Base-by-base conservation (phyloP, 2,888 invertebrate species). In the Druceiella hillmani region DNA sequence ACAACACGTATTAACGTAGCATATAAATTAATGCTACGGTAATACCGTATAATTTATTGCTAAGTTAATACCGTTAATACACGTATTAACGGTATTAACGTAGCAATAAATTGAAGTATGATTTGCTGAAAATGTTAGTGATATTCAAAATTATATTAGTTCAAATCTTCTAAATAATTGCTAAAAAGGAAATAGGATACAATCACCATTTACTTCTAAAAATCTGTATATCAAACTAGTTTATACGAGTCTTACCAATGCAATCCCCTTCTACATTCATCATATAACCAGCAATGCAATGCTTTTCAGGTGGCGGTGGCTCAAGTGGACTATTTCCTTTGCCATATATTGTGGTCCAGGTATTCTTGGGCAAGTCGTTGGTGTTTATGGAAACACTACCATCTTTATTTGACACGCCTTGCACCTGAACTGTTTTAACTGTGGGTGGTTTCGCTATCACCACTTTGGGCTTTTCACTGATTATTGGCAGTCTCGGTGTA, bases 241-340 rank as follows among this genome's bases (percentile, higher is more conserved):
- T n/a, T n/a, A n/a, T n/a, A n/a, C n/a, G 22, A 7, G 5, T 49
- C 62, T 62, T 58, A 79, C 79, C 79, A 44, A 70, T 64, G 55
- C 80, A 81, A 30, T 73, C 74, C 3, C 79, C 78, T 44, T 63
- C 61, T 12, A 60, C 58, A 49, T 76, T 74, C 28, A 67, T 53
- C 41, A 74, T 66, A 45, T 76, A 79, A 0, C 80, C 80, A 41
- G 48, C 33, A 7, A 65, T 63, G 52, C 76, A 76, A 6, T 56
- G 54, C 1, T 47, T 51, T n/a, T 57, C 48, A 43, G 64, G 55
- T 0, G 61, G 61, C n/a, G n/a, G n/a, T n/a, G n/a, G n/a, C n/a
- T n/a, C n/a, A n/a, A n/a, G n/a, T n/a, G n/a, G n/a, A n/a, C n/a
- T n/a, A n/a, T n/a, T n/a, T n/a, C n/a, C n/a, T 33, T 50, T 59